A percentile compares a stretch with the other conserved stretches of the same genome.
These are phyloP conservation scores for Hipposideros larvatus DNA, from an alignment of 2,797 vertebrate genomes.

Conservation along the genomic window DNA sequence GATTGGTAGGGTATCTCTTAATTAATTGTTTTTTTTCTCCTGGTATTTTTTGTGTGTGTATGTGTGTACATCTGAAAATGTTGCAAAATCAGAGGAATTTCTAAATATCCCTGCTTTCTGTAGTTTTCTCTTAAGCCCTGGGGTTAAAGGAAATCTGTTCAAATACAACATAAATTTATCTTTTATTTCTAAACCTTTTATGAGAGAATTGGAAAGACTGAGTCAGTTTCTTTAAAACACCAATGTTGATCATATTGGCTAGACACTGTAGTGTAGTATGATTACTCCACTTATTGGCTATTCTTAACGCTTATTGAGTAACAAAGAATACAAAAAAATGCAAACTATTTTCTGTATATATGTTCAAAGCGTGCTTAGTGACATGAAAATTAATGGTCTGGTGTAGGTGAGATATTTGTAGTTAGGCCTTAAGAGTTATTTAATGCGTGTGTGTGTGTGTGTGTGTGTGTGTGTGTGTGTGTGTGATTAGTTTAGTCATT, in stretches of 20 bases:
- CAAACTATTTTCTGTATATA: neutral
- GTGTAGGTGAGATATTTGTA: neutral
- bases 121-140: neutral
- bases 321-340: neutral
- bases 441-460: neutral
- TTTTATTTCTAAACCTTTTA: conserved; percentile 27
- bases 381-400: neutral
- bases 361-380: neutral
- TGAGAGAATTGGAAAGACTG: neutral
- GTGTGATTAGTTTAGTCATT: neutral
- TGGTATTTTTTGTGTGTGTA: neutral
- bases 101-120: neutral
- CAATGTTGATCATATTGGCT: neutral
- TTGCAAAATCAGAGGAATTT: neutral
- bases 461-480: neutral
- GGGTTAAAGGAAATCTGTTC: neutral
- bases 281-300: neutral
- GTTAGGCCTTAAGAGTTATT: neutral
- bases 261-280: neutral
- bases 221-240: neutral
- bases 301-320: neutral
- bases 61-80: neutral
- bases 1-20: neutral
- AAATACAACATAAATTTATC: neutral
- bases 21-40: neutral